Percentiles rank a stretch among this genome's conserved stretches.
Conservation (phyloP, 2,797 vertebrate species). For the Anabacerthia variegaticeps region DNA sequence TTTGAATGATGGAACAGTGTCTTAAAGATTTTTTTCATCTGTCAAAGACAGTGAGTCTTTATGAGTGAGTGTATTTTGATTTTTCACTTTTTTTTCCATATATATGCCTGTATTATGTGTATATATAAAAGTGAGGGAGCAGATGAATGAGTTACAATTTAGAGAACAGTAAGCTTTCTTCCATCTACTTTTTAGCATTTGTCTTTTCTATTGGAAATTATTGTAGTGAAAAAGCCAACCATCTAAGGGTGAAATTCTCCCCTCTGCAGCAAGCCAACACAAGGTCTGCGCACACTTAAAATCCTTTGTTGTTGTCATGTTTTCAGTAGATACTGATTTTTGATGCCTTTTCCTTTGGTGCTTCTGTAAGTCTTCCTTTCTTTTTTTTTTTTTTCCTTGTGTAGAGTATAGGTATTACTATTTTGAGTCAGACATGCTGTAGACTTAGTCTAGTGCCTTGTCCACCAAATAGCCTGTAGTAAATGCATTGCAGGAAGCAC, state of each 20-base stretch:
- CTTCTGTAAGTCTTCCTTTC: neutral
- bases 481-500: neutral
- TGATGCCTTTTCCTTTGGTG: neutral
- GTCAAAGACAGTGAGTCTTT: neutral
- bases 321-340: neutral
- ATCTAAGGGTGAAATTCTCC: neutral
- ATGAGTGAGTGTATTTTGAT: neutral
- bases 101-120: neutral
- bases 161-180: neutral
- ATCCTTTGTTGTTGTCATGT: neutral
- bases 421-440: neutral
- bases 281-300: neutral
- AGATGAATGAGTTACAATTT: neutral
- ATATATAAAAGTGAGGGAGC: neutral
- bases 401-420: neutral
- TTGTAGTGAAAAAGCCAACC: neutral
- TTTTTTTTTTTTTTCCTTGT: rapidly evolving
- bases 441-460: neutral
- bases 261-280: neutral
- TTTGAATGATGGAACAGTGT: neutral
- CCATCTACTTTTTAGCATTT: neutral
- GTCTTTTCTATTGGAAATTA: neutral
- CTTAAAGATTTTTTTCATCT: neutral
- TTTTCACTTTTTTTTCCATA: neutral
- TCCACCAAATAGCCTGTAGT: neutral